Conservation (phyloP, 1,140 invertebrate genomes). For the Drosophila pseudoobscura region DNA sequence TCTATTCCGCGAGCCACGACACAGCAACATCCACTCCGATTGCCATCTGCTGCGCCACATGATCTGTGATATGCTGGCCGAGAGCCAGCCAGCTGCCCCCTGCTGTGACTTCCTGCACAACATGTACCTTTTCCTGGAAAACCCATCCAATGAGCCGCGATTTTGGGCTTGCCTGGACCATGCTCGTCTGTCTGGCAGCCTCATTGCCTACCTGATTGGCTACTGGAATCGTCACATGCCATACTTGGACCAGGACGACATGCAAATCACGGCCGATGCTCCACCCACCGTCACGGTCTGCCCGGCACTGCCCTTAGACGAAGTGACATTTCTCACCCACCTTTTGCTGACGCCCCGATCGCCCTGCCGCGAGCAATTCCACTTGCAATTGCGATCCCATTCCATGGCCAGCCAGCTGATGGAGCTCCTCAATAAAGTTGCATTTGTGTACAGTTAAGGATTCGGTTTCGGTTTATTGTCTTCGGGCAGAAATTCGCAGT, state of each 20-base stretch:
- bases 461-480: slow-evolving; percentile 36
- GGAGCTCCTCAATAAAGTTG: slow-evolving; percentile 68
- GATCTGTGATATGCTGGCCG: slow-evolving; percentile 55
- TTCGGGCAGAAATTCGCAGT: slow-evolving; percentile 54
- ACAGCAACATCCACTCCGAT: slow-evolving; percentile 43
- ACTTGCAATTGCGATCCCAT: slow-evolving; percentile 12
- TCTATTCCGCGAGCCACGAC: slow-evolving; percentile 47
- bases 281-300: background rate
- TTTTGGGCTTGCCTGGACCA: slow-evolving; percentile 48
- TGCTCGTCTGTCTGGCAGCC: slow-evolving; percentile 29
- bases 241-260: slow-evolving; percentile 46
- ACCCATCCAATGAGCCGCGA: slow-evolving; percentile 33
- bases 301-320: slow-evolving; percentile 30
- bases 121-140: slow-evolving; percentile 37
- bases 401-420: slow-evolving; percentile 5
- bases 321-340: slow-evolving; percentile 50
- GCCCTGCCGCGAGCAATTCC: slow-evolving; percentile 48
- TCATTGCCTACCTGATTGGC: slow-evolving; percentile 29
- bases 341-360: slow-evolving; percentile 48
- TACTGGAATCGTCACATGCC: slow-evolving; percentile 52
- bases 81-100: slow-evolving; percentile 1
- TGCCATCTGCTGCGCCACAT: slow-evolving; percentile 58
- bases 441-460: slow-evolving; percentile 64
- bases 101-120: slow-evolving; percentile 49
- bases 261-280: slow-evolving; percentile 19